Evolutionary conservation across 2,888 invertebrate genomes (phyloP), one percentile per base, ranked within the genome.

Genomic region (Pogonocherus hispidulus): DNA sequence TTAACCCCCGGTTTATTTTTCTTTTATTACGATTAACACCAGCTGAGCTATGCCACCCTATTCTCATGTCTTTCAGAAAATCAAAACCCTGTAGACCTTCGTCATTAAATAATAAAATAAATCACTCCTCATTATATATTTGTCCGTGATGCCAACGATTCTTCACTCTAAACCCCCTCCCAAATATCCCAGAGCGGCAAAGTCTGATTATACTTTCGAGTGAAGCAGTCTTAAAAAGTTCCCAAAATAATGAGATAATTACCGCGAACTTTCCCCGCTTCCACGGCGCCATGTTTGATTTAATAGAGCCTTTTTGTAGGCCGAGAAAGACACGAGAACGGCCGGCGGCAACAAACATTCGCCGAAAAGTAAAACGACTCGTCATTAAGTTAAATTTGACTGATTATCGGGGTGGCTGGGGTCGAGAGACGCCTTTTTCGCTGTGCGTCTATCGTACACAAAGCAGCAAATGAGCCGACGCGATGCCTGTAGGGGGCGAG

Each of bases 381-480:
- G 70, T 69, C 72, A 65, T 74, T 72, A 72, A 70, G 71, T 69
- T 72, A 65, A 74, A 70, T 71, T 67, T 74, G 62, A 74, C 68
- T 72, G 70, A 72, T 74, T 70, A 70, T 72, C 60, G 37, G n/a
- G 64, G 20, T 11, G 64, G 68, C 52, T 18, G 1, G 32, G 57
- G 68, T 16, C 51, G 46, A 52, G 11, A 16, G 35, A 32, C 5
- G 32, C 32, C 1, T 32, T 32, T 32, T 32, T 32, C 23, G 23
- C 6, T 11, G 9, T 2, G 32, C 1, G 32, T n/a, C n/a, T n/a
- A n/a, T n/a, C n/a, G n/a, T n/a, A n/a, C n/a, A n/a, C n/a, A n/a
- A n/a, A n/a, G n/a, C n/a, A n/a, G n/a, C n/a, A n/a, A n/a, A n/a
- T n/a, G n/a, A n/a, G n/a, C n/a, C n/a, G n/a, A n/a, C n/a, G n/a